A percentile compares a stretch with the other conserved stretches of the same genome.
Conservation (phyloP, 2,113 vertebrate genomes). For the Cyprinus carpio region DNA sequence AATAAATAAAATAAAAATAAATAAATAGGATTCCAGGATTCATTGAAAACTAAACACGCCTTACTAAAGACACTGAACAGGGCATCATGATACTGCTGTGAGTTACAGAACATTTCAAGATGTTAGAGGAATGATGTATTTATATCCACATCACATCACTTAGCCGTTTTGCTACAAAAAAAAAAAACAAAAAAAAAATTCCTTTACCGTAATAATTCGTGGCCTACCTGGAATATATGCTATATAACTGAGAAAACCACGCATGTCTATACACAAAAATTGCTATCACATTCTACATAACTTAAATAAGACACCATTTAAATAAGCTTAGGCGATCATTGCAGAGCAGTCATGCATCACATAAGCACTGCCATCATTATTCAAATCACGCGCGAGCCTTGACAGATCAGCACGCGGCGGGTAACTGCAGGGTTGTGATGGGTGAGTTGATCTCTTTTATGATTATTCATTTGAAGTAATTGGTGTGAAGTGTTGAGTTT, state of each 20-base stretch:
- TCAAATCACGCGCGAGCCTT: slow-evolving; percentile 42
- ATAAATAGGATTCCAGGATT: background rate
- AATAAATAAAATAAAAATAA: background rate
- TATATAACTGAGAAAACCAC: background rate
- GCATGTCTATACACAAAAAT: background rate
- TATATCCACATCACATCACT: background rate
- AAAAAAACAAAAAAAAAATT: too few relatives aligned
- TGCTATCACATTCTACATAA: background rate
- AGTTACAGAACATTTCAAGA: background rate
- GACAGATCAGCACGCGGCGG: background rate
- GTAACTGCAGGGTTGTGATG: too few relatives aligned
- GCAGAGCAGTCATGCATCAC: slow-evolving; percentile 14
- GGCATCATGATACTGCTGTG: background rate
- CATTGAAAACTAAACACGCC: background rate
- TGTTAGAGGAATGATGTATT: background rate
- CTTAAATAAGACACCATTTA: background rate
- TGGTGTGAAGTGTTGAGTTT: slow-evolving; percentile 62
- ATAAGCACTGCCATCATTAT: slow-evolving; percentile 42
- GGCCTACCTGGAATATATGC: background rate
- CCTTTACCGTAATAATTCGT: background rate
- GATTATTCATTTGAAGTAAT: too few relatives aligned
- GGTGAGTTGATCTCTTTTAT: too few relatives aligned
- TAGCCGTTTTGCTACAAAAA: too few relatives aligned
- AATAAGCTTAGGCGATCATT: slow-evolving; percentile 5
- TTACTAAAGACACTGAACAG: background rate